phyloP scores from a whole-genome alignment of 2,888 invertebrate genomes.

The Tanypteryx hageni region DNA sequence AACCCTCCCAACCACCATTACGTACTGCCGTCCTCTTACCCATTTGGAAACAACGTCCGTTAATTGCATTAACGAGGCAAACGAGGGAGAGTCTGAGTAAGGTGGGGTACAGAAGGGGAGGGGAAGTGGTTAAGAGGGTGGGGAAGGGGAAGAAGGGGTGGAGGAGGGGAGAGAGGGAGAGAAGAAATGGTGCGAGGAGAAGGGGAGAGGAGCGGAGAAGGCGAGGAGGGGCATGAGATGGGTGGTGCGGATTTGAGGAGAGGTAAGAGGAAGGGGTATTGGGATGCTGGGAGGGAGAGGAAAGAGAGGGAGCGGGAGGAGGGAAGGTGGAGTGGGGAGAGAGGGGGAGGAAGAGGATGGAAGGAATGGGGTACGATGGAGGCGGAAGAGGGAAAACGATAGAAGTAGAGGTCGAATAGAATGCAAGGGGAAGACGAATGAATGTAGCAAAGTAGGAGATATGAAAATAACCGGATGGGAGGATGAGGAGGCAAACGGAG shows the following conservation, averaged over 20 bases:
- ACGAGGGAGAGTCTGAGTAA: conserved; percentile 43
- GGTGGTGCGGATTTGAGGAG: conserved; percentile 1
- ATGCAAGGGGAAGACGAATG: too few relatives aligned
- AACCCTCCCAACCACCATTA: conserved; percentile 39
- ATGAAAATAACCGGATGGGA: neutral
- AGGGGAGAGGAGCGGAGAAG: neutral
- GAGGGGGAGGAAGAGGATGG: conserved; percentile 11
- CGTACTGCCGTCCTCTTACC: conserved; percentile 60
- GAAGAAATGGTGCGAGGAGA: neutral
- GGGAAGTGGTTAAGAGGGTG: neutral
- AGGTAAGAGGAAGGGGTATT: neutral
- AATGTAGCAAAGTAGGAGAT: neutral
- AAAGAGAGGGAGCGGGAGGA: neutral
- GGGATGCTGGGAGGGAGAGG: neutral
- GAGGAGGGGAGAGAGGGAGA: neutral
- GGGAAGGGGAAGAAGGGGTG: neutral
- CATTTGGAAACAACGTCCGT: conserved; percentile 64
- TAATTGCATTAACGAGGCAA: conserved; percentile 64
- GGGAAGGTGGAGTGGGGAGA: neutral
- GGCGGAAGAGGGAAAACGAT: neutral
- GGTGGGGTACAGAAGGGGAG: neutral
- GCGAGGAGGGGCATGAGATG: neutral
- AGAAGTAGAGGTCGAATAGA: too few relatives aligned
- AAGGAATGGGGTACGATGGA: neutral
- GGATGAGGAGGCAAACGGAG: neutral